Evolutionary conservation across 2,113 vertebrate genomes (phyloP), one percentile per base, ranked within the genome.

Genomic region (Pedionomus torquatus): DNA sequence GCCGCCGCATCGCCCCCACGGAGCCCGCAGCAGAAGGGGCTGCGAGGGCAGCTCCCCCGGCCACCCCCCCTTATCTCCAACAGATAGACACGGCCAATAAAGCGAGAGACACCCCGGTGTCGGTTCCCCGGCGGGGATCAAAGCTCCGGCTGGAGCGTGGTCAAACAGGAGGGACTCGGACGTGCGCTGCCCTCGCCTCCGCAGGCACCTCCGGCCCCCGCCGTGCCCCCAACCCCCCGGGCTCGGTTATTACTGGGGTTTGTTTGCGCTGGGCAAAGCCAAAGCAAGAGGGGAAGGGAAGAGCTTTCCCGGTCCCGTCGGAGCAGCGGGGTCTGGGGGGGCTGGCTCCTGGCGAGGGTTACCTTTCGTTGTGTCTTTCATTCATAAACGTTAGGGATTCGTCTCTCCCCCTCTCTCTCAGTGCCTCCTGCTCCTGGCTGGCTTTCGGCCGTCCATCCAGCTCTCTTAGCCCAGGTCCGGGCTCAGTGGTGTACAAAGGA

Each of bases 21-120:
- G 46, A 80, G 91, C 55, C 87, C 9, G 72, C 78, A 8, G 87
- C 78, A 44, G 76, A 70, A 35, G 60, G 72, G 72, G 78, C 41
- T 64, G 58, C 51, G 16, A 74, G 74, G 70, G 90, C 80, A 83
- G 85, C 28, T 55, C 44, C 76, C 33, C 43, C 44, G 58, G 76
- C 74, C 75, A 13, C 57, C 39, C 39, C 39, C 39, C 72, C 72
- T 97, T 86, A 86, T 95, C 91, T 46, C 72, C 81, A 41, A 65
- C 61, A 90, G 91, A 96, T 94, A 91, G 84, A 44, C 30, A 81
- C 78, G 87, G 96, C 90, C 97, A 95, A 87, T 95, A 71, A 28
- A 43, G 66, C 58, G 39, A 49, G 52, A 97, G 97, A 96, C 86
- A 94, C 41, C 60, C 65, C 63, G 21, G 43, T 1, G 64, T 68